Base-by-base conservation (phyloP, 2,797 vertebrate genomes). In the Alauda arvensis region DNA sequence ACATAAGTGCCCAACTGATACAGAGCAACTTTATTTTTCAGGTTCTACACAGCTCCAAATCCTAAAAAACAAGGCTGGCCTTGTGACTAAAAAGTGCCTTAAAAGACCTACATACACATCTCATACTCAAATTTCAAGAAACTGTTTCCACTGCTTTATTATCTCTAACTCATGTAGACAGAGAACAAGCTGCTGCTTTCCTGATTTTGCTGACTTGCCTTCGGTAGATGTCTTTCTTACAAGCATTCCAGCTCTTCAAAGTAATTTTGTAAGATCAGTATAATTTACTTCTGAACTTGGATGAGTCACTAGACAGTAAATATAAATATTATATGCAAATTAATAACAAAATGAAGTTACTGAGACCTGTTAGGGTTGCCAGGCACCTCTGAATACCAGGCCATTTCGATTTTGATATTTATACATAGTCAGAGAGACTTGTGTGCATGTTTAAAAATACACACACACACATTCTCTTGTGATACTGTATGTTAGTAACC, bases 401-500 rank as follows among this genome's bases (percentile, higher is more conserved):
- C 28, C 28, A 21, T 28, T 85, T 66, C 60, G n/a, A 29, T 23
- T 21, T 65, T 52, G 15, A 31, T 65, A 43, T 66, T 42, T 33
- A 51, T 28, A 68, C 6, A 5, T 14, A n/a, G 57, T 34, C 42
- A 46, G 42, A 45, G 5, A n/a, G 62, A 37, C 20, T 59, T 61
- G 20, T 75, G 5, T 26, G 9, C 0, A 0, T 46, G 14, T 59
- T 74, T 60, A 61, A 65, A 83, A 42, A 13, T 14, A 45, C 0
- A 13, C 29, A 37, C 14, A 33, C 6, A 34, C 24, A 51, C 10
- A 8, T 46, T 52, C 26, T 63, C 25, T 37, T 61, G 26, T 21
- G 23, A 15, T 45, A 33, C 14, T n/a, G 4, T 37, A 21, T 9
- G 6, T 45, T 48, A 66, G 13, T 28, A 51, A 31, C 7, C 46